These are phyloP conservation scores for Plemyria rubiginata DNA, from an alignment of 2,888 invertebrate species.

Conservation along the genomic window DNA sequence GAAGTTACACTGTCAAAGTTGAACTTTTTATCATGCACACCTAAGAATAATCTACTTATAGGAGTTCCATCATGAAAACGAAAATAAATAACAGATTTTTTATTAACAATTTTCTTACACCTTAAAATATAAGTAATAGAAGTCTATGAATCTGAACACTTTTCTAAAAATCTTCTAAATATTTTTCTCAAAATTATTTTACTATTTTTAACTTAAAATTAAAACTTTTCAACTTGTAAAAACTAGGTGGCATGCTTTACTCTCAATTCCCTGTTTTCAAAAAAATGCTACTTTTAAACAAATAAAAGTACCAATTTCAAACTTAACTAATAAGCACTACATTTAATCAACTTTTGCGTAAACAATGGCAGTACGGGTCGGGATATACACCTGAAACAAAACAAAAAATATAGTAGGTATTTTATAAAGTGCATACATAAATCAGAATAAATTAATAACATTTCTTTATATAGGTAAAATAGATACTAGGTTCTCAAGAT, in stretches of 20 bases:
- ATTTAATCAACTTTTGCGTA: conserved; percentile 71
- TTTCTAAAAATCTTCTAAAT: conserved; percentile 37
- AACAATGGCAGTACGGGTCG: conserved; percentile 89
- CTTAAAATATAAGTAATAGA: conserved; percentile 44
- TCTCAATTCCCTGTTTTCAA: conserved; percentile 32
- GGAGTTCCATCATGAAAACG: conserved; percentile 76
- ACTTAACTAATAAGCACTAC: conserved; percentile 19
- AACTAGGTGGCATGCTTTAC: conserved; percentile 30
- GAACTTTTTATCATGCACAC: conserved; percentile 93
- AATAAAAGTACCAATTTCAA: conserved; percentile 26
- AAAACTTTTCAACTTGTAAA: conserved; percentile 33
- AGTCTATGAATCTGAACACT: conserved; percentile 41
- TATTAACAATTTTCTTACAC: conserved; percentile 48
- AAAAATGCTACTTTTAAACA: conserved; percentile 20
- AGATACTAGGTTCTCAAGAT: too few species aligned
- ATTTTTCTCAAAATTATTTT: conserved; percentile 33
- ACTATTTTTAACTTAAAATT: too few species aligned
- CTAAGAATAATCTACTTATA: conserved; percentile 95
- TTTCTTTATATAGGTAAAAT: too few species aligned
- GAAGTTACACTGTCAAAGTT: conserved; percentile 90
- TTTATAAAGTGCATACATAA: neutral
- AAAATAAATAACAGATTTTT: conserved; percentile 49
- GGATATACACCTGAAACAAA: conserved; percentile 88
- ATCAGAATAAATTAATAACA: too few species aligned
- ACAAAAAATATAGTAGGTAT: conserved; percentile 30